Conservation (phyloP, 1,140 invertebrate genomes). For the Oreohelix idahoensis region DNA sequence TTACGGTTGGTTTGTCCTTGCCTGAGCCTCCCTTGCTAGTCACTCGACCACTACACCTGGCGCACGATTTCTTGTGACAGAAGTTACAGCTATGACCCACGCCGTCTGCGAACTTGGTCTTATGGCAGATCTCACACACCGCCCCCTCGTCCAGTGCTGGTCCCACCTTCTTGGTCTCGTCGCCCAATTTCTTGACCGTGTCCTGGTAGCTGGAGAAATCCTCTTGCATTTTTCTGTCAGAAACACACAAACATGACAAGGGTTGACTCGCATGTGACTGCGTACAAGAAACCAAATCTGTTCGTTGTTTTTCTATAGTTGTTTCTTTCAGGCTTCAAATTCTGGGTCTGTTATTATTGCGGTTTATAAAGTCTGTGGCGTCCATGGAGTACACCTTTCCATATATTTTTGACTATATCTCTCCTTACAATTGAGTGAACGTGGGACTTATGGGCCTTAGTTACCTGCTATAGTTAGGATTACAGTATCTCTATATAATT, state of each 20-base stretch:
- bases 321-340: too few species aligned
- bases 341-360: too few species aligned
- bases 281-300: too few species aligned
- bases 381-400: too few species aligned
- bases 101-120: constrained; percentile 98
- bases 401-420: too few species aligned
- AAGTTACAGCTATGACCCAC: constrained; percentile 98
- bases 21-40: constrained; percentile 76
- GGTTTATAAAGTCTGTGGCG: too few species aligned
- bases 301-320: too few species aligned
- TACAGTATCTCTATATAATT: too few species aligned
- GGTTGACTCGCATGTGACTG: background rate
- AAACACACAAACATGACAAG: background rate
- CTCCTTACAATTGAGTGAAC: too few species aligned
- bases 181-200: constrained; percentile 67
- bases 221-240: constrained; percentile 69
- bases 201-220: constrained; percentile 69
- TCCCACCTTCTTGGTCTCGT: constrained; percentile 61
- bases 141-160: constrained; percentile 81
- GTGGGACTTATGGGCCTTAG: too few species aligned
- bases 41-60: constrained; percentile 95
- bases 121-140: constrained; percentile 97
- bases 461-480: too few species aligned
- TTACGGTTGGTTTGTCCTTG: constrained; percentile 10
- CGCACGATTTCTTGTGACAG: constrained; percentile 96